These are phyloP conservation scores for Cydia splendana DNA, from an alignment of 1,140 invertebrate genomes.

Conservation along the genomic window DNA sequence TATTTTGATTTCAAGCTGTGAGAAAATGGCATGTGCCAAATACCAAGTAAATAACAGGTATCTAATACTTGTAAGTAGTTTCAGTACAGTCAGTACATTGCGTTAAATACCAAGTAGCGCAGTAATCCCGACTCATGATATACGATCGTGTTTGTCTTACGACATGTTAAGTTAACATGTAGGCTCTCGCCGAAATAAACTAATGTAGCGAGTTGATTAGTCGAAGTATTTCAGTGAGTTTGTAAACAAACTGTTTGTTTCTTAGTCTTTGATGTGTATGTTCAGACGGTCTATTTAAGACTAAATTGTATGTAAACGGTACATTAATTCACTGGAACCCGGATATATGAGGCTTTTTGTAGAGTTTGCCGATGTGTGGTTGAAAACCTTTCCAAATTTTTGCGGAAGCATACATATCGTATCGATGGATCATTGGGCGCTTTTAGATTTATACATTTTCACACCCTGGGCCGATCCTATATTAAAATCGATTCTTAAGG, in stretches of 20 bases:
- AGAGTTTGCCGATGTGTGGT: too few relatives aligned
- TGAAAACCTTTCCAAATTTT: too few relatives aligned
- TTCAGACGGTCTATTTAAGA: background rate
- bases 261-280: background rate
- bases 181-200: constrained; percentile 23
- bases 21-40: too few relatives aligned
- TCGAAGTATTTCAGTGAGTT: background rate
- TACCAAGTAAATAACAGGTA: background rate
- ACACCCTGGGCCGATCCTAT: too few relatives aligned
- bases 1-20: too few relatives aligned
- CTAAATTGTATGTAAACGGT: too few relatives aligned
- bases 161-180: constrained; percentile 23
- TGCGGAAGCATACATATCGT: too few relatives aligned
- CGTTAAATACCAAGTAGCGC: background rate
- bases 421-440: too few relatives aligned
- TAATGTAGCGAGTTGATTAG: constrained; percentile 17
- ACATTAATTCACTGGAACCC: too few relatives aligned
- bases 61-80: background rate
- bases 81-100: background rate
- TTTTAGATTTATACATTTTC: too few relatives aligned
- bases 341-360: too few relatives aligned
- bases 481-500: too few relatives aligned
- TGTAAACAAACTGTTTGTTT: background rate
- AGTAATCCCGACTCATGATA: background rate
- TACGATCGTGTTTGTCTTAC: constrained; percentile 27